These are phyloP conservation scores for Hiodon tergisus DNA, from an alignment of 2,113 vertebrate genomes.

Conservation along the genomic window DNA sequence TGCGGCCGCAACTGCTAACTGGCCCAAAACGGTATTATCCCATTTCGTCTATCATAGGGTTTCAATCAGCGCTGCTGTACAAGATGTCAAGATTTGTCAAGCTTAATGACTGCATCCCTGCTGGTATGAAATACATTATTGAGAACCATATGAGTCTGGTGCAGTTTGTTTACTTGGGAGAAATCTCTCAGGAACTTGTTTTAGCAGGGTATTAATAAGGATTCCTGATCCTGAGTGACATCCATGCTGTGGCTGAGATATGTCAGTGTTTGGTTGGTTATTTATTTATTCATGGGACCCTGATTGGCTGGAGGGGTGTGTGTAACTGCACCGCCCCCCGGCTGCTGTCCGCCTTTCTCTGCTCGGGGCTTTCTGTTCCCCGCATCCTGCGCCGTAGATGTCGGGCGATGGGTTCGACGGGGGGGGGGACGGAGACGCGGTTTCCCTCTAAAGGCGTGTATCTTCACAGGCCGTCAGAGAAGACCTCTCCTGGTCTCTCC, in stretches of 20 bases:
- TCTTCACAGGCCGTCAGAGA: too few relatives aligned
- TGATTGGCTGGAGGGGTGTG: neutral
- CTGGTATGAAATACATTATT: neutral
- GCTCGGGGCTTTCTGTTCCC: neutral
- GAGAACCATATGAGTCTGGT: neutral
- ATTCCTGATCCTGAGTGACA: neutral
- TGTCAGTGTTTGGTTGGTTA: neutral
- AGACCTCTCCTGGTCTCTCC: too few relatives aligned
- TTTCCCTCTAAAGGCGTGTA: too few relatives aligned
- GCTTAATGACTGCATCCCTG: neutral
- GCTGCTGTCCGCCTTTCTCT: neutral
- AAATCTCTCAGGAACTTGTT: neutral
- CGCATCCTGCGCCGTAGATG: too few relatives aligned
- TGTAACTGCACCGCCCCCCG: neutral
- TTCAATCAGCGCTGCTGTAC: neutral
- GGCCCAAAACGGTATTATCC: neutral
- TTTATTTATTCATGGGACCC: conserved; percentile 6
- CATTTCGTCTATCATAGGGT: neutral
- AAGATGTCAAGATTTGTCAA: conserved; percentile 6
- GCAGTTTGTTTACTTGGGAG: neutral
- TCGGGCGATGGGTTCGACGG: too few relatives aligned
- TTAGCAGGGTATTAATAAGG: neutral
- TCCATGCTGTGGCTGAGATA: neutral
- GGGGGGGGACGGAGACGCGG: too few relatives aligned
- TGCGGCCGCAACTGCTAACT: neutral